phyloP scores from a whole-genome alignment of 2,797 vertebrate species.

The Synaphobranchus kaupii region DNA sequence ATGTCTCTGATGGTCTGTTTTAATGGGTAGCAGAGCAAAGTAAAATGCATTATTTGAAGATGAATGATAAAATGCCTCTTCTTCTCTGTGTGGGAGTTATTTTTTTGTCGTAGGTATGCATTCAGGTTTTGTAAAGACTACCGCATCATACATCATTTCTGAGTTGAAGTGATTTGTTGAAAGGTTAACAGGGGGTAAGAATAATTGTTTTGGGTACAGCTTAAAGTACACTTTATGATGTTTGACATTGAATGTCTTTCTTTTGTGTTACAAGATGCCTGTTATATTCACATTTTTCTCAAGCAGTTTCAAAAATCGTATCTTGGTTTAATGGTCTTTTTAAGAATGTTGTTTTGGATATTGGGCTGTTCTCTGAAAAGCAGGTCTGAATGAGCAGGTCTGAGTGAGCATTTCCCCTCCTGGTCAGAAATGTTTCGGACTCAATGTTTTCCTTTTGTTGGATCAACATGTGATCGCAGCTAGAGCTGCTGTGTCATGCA shows the following conservation, averaged over 20 bases:
- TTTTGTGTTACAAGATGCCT: background rate
- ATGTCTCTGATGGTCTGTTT: constrained; percentile 4
- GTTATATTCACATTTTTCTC: background rate
- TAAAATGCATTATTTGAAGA: constrained; percentile 20
- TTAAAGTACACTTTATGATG: background rate
- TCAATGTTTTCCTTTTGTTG: background rate
- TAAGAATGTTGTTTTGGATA: background rate
- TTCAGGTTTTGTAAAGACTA: background rate
- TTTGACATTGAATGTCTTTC: background rate
- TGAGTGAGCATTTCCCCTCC: background rate
- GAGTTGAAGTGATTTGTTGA: background rate
- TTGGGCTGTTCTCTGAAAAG: too few relatives aligned
- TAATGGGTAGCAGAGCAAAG: background rate
- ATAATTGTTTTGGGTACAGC: background rate
- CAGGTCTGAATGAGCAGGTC: background rate
- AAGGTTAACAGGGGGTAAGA: background rate
- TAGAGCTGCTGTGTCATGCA: background rate
- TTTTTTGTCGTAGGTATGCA: background rate
- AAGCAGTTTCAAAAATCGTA: background rate
- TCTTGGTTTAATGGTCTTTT: background rate
- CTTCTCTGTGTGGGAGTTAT: constrained; percentile 1
- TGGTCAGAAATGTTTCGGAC: background rate
- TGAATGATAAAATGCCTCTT: constrained; percentile 3
- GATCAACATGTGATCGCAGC: background rate
- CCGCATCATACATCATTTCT: background rate